phyloP scores from a whole-genome alignment of 2,888 invertebrate genomes.

The Drosophila macrothrix region DNA sequence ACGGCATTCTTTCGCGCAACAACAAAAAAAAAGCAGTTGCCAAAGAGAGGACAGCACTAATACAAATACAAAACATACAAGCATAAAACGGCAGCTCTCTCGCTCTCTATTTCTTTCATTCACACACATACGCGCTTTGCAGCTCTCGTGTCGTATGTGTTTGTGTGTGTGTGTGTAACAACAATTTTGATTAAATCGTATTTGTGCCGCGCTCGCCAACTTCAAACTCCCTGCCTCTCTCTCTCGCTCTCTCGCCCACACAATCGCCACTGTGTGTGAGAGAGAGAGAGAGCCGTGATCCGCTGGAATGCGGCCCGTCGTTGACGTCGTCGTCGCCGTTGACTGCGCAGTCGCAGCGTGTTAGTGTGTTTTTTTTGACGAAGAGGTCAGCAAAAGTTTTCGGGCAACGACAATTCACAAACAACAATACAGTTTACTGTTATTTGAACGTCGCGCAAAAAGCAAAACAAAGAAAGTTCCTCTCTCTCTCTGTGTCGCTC shows the following conservation, averaged over 20 bases:
- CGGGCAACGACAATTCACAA: constrained; percentile 42
- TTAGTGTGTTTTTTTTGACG: constrained; percentile 54
- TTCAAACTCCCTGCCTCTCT: constrained; percentile 22
- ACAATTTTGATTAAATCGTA: constrained; percentile 77
- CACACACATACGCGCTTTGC: constrained; percentile 12
- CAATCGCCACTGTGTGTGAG: constrained; percentile 29
- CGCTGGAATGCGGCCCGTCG: constrained; percentile 70
- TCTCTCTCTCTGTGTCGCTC: background rate
- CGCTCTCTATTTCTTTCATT: constrained; percentile 13
- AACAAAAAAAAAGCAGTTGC: constrained; percentile 75
- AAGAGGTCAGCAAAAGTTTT: constrained; percentile 71
- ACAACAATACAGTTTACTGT: constrained; percentile 62
- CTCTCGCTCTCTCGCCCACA: constrained; percentile 42
- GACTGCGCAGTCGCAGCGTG: constrained; percentile 78
- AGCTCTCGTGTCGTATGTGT: constrained; percentile 25
- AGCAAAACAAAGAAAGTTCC: constrained; percentile 47
- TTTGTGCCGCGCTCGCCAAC: constrained; percentile 53
- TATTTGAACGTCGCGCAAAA: constrained; percentile 48
- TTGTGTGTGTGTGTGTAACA: constrained; percentile 30
- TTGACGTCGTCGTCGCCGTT: constrained; percentile 53
- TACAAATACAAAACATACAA: constrained; percentile 33
- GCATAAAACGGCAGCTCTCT: constrained; percentile 42
- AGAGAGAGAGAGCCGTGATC: constrained; percentile 48
- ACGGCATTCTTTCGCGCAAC: constrained; percentile 84
- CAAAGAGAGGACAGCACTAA: constrained; percentile 62